Evolutionary conservation across 2,113 vertebrate genomes (phyloP).

Genomic region (Platycercus adscitus): DNA sequence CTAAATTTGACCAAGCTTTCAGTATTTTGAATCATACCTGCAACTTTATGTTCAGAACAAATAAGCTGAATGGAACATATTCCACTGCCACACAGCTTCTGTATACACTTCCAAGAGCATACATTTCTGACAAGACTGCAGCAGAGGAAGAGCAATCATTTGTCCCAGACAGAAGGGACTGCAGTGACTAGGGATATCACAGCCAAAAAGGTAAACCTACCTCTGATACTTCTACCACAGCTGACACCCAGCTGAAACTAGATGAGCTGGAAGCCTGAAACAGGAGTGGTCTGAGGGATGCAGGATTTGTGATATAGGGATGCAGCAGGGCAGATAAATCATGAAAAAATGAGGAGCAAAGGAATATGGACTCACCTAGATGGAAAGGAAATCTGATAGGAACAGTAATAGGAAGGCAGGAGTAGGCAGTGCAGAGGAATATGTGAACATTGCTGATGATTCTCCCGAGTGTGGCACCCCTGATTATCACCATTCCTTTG

Average conservation of each 20-base stretch:
- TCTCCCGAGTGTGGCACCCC: constrained; percentile 2
- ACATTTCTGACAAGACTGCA: neutral
- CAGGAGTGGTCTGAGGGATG: neutral
- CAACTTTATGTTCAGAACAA: neutral
- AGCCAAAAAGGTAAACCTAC: neutral
- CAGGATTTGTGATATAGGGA: neutral
- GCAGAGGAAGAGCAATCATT: neutral
- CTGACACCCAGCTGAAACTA: neutral
- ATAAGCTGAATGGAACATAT: neutral
- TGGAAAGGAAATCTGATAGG: constrained; percentile 58
- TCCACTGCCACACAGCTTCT: neutral
- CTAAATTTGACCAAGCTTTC: neutral
- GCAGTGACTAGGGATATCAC: neutral
- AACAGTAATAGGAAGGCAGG: constrained; percentile 63
- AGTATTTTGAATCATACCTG: neutral
- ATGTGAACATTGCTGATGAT: constrained; percentile 43
- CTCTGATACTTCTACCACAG: neutral
- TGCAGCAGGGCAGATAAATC: constrained; percentile 7
- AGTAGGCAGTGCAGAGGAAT: constrained; percentile 59
- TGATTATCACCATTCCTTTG: constrained; percentile 41
- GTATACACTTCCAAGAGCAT: neutral
- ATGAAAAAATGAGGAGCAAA: constrained; percentile 20
- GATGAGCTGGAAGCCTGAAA: neutral
- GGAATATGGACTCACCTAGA: constrained; percentile 65
- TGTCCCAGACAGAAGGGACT: neutral